Evolutionary conservation across 2,888 invertebrate species (phyloP).

Genomic region (Noctua janthe): DNA sequence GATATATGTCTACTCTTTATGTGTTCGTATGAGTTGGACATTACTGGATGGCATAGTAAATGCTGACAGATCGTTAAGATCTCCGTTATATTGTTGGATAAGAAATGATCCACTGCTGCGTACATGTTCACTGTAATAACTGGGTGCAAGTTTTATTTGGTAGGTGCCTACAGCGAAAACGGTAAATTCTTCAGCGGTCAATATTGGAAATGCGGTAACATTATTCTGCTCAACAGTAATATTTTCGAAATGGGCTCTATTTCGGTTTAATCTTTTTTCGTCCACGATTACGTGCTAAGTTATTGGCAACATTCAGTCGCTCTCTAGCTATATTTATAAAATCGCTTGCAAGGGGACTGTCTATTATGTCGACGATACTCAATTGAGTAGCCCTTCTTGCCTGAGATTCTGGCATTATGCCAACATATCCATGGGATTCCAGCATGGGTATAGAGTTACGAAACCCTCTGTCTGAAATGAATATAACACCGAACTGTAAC

Average conservation of each 20-base stretch:
- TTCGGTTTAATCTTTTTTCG: constrained; percentile 1
- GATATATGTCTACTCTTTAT: constrained; percentile 5
- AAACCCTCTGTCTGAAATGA: constrained; percentile 8
- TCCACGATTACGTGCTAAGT: background rate
- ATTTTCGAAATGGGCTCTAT: constrained; percentile 3
- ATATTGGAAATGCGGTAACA: constrained; percentile 6
- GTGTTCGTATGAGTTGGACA: constrained; percentile 11
- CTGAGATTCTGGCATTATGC: constrained; percentile 13
- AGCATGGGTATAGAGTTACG: background rate
- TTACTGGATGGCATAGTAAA: constrained; percentile 3
- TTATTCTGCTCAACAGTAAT: background rate
- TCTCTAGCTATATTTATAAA: constrained; percentile 1
- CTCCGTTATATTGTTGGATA: constrained; percentile 13
- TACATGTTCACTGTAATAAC: constrained; percentile 9
- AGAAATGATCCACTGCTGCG: constrained; percentile 2
- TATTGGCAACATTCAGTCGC: background rate
- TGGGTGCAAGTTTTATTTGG: constrained; percentile 5
- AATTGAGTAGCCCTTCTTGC: background rate
- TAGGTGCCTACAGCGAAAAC: constrained; percentile 1
- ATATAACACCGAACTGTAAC: background rate
- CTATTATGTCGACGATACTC: background rate
- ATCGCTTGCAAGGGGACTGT: background rate
- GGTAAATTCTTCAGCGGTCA: background rate
- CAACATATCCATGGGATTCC: constrained; percentile 3
- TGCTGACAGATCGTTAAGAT: background rate